Evolutionary conservation across 1,140 invertebrate species (phyloP).

Genomic region (Eulimnadia texana): DNA sequence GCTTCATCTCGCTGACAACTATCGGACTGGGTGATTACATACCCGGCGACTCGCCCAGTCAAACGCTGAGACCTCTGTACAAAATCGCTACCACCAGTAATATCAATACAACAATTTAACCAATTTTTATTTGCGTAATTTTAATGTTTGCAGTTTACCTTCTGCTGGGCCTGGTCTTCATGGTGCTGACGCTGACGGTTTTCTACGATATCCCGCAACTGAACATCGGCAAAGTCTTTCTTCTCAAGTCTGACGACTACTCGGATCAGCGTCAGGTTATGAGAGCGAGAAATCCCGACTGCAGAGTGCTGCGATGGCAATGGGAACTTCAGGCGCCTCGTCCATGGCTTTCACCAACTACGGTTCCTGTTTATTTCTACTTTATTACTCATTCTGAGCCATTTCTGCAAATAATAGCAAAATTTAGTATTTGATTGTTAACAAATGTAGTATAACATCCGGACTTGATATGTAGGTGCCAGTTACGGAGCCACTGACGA

Average conservation of each 20-base stretch:
- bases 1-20: constrained; percentile 75
- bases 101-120: constrained; percentile 8
- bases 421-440: too few relatives aligned
- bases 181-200: constrained; percentile 64
- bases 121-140: neutral
- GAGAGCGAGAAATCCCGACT: constrained; percentile 47
- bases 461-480: too few relatives aligned
- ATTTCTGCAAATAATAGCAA: neutral
- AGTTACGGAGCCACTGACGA: constrained; percentile 20
- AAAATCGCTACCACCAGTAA: constrained; percentile 63
- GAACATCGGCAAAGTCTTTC: constrained; percentile 61
- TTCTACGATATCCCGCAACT: constrained; percentile 77
- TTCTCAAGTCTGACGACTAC: constrained; percentile 45
- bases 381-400: neutral
- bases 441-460: too few relatives aligned
- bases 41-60: constrained; percentile 57
- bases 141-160: constrained; percentile 45
- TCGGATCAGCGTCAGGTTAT: constrained; percentile 22
- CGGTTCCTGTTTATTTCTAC: neutral
- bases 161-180: constrained; percentile 58
- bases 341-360: constrained; percentile 10
- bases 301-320: constrained; percentile 25
- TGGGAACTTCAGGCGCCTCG: constrained; percentile 5
- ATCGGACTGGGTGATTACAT: constrained; percentile 78
- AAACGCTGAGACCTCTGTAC: constrained; percentile 55